Conservation (phyloP, 2,113 vertebrate species). For the Indicator indicator region DNA sequence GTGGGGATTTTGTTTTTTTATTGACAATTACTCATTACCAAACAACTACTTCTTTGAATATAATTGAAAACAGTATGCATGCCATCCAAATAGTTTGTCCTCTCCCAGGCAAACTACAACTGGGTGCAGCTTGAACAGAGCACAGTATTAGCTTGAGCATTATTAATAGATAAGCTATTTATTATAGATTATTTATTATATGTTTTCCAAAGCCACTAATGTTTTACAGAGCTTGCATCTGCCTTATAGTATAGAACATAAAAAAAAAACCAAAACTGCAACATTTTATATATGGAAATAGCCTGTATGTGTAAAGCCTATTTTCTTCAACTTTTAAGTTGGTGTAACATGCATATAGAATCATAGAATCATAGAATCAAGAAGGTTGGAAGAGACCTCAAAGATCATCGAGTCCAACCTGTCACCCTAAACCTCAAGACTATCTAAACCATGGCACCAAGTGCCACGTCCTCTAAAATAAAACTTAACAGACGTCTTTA, state of each 20-base stretch:
- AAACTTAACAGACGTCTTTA: not conserved
- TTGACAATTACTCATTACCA: not conserved
- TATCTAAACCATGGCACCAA: no score
- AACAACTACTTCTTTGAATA: not conserved
- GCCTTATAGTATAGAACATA: not conserved
- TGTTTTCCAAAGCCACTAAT: not conserved
- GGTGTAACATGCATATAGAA: not conserved
- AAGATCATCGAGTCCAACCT: no score
- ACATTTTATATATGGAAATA: not conserved
- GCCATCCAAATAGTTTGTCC: not conserved
- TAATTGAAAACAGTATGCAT: not conserved
- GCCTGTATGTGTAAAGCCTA: not conserved
- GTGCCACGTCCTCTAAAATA: not conserved
- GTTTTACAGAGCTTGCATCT: not conserved
- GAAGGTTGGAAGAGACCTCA: no score
- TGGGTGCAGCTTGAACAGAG: not conserved
- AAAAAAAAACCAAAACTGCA: not conserved
- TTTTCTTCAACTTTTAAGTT: not conserved
- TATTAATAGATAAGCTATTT: not conserved
- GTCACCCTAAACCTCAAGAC: no score
- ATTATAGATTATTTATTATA: no score
- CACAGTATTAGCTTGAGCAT: not conserved
- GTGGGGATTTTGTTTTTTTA: not conserved
- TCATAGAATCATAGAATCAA: no score
- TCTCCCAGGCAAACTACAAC: not conserved